These are phyloP conservation scores for Macrophya alboannulata DNA, from an alignment of 2,888 invertebrate species.

Conservation along the genomic window DNA sequence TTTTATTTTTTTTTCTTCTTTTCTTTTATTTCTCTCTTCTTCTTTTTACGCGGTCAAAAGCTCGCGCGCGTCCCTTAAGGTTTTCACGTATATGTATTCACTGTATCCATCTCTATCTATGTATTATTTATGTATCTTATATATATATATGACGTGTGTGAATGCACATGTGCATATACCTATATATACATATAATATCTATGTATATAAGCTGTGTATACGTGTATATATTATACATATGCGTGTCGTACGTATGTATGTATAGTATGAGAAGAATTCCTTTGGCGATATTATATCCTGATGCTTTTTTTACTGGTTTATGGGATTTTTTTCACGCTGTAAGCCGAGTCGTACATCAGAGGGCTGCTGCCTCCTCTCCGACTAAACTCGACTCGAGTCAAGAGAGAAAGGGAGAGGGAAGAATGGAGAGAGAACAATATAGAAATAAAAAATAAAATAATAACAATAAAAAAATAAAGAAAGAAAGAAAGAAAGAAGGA, in stretches of 20 bases:
- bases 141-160: background rate
- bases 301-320: conserved; percentile 79
- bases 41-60: conserved; percentile 25
- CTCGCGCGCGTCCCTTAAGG: conserved; percentile 41
- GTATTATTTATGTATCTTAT: background rate
- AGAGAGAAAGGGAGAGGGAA: background rate
- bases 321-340: conserved; percentile 78
- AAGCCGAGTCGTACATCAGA: conserved; percentile 78
- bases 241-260: background rate
- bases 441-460: conserved; percentile 60
- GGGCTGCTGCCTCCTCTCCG: conserved; percentile 69
- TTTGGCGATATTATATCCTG: conserved; percentile 75
- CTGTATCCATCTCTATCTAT: background rate
- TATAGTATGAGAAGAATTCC: conserved; percentile 71
- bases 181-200: background rate
- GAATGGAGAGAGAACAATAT: conserved; percentile 54
- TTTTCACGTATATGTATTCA: background rate
- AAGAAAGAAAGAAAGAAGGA: conserved; percentile 64
- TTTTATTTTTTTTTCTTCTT: background rate
- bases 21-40: background rate
- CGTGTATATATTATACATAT: background rate
- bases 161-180: background rate
- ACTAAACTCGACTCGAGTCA: conserved; percentile 23
- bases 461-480: conserved; percentile 15
- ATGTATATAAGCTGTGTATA: background rate